Evolutionary conservation across 2,113 vertebrate genomes (phyloP).

Genomic region (Marcusenius ussheri): DNA sequence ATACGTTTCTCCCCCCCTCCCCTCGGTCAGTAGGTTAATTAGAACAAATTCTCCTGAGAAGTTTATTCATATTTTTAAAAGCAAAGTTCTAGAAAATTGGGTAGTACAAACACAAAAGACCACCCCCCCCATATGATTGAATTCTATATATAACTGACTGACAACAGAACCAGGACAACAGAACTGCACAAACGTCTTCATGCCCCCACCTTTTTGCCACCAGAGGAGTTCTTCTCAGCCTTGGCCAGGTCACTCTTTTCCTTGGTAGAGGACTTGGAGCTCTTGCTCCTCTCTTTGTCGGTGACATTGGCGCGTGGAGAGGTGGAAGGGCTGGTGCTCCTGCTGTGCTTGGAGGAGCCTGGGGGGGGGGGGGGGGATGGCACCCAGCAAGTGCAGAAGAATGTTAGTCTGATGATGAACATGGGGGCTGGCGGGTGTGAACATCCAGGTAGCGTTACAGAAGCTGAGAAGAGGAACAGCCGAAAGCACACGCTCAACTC

Average conservation of each 20-base stretch:
- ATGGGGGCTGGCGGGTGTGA: not conserved
- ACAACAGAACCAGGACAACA: constrained; percentile 14
- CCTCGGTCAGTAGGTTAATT: not conserved
- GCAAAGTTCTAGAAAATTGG: not conserved
- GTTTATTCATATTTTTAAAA: too few relatives aligned
- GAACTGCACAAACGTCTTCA: not conserved
- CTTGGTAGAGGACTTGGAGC: constrained; percentile 90
- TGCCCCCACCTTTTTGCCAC: constrained; percentile 83
- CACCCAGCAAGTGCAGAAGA: constrained; percentile 4
- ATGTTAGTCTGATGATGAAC: not conserved
- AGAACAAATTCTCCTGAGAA: not conserved
- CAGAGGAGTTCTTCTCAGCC: constrained; percentile 83
- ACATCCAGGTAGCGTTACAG: constrained; percentile 21
- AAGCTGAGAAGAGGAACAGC: constrained; percentile 35
- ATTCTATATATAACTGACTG: not conserved
- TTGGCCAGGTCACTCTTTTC: constrained; percentile 89
- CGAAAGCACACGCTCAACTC: constrained; percentile 53
- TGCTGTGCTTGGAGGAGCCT: constrained; percentile 86
- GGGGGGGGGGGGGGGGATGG: constrained; percentile 40
- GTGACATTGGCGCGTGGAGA: constrained; percentile 77
- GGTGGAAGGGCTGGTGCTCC: constrained; percentile 88
- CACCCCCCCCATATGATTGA: too few relatives aligned
- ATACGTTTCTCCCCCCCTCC: not conserved
- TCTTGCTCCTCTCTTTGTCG: constrained; percentile 89
- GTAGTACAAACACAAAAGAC: not conserved